These are phyloP conservation scores for Potamilus streckersoni DNA, from an alignment of 1,140 invertebrate genomes.

Conservation along the genomic window DNA sequence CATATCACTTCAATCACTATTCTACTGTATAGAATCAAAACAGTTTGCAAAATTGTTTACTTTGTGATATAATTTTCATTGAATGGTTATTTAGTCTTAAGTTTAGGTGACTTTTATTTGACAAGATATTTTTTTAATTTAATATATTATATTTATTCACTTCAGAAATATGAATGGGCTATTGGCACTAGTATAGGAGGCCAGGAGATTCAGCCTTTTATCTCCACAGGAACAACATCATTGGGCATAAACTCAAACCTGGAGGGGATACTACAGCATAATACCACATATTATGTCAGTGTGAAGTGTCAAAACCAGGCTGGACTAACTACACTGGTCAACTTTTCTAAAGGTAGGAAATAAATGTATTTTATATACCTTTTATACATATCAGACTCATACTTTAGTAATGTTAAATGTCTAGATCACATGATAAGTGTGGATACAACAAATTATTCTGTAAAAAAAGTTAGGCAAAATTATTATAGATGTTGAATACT, in stretches of 20 bases:
- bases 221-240: conserved; percentile 23
- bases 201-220: conserved; percentile 29
- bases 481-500: too few relatives aligned
- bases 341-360: conserved; percentile 26
- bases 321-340: conserved; percentile 14
- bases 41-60: too few relatives aligned
- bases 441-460: too few relatives aligned
- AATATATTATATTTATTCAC: too few relatives aligned
- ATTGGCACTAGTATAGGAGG: conserved; percentile 33
- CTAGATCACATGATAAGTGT: too few relatives aligned
- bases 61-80: too few relatives aligned
- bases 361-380: not conserved
- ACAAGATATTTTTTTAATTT: not conserved
- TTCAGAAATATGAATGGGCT: conserved; percentile 40
- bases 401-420: too few relatives aligned
- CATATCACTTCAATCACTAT: too few relatives aligned
- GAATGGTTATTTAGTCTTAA: too few relatives aligned
- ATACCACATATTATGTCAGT: conserved; percentile 33
- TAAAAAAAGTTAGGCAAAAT: too few relatives aligned
- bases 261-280: conserved; percentile 24
- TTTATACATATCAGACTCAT: too few relatives aligned
- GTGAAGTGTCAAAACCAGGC: conserved; percentile 35
- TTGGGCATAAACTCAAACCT: conserved; percentile 26
- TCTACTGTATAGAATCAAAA: too few relatives aligned
- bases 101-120: not conserved